Base-by-base conservation (phyloP, 2,113 vertebrate species). In the Neodontobutis hainanensis region DNA sequence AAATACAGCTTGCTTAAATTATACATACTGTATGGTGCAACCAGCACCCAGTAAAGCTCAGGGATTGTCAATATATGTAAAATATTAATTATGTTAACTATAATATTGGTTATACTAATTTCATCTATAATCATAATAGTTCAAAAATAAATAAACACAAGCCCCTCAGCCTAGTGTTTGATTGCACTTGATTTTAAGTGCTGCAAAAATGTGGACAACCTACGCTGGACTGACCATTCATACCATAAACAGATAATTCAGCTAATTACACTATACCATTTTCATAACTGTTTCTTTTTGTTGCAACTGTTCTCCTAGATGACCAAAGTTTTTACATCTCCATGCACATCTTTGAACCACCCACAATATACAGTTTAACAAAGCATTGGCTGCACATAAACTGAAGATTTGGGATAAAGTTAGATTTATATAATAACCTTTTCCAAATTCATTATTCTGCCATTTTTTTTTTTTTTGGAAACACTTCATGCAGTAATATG, bases 401-500 rank as follows among this genome's bases (percentile, higher is more conserved):
- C 19, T 27, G 19, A n/a, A n/a, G 19, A 27, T 27, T 27, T 27
- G 19, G 19, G 19, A 27, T 27, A 27, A 1, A 27, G 19, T 27
- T 27, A 27, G 19, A 27, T 1, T 27, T 27, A 2, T 2, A 27
- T 27, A 3, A 27, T 27, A 27, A 27, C 1, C 19, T 27, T 27
- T n/a, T 40, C 4, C 27, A 46, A 11, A 8, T 46, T 11, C 8
- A 46, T 11, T 14, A 46, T 11, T 40, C 57, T 68, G 67, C 34
- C 63, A 43, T 19, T 65, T 67, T 16, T 6, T 65, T 67, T 16
- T 6, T 61, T 75, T 67, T 65, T 53, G 43, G 42, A 86, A 92
- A 89, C 73, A 83, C 87, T 92, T 91, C 95, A 94, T 95, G 94
- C 94, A 94, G 84, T 93, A 92, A 92, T 93, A 89, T 92, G 92